A percentile compares a stretch with the other conserved stretches of the same genome.
phyloP scores from a whole-genome alignment of 2,888 invertebrate species.

The Scaptomyza polygonia region DNA sequence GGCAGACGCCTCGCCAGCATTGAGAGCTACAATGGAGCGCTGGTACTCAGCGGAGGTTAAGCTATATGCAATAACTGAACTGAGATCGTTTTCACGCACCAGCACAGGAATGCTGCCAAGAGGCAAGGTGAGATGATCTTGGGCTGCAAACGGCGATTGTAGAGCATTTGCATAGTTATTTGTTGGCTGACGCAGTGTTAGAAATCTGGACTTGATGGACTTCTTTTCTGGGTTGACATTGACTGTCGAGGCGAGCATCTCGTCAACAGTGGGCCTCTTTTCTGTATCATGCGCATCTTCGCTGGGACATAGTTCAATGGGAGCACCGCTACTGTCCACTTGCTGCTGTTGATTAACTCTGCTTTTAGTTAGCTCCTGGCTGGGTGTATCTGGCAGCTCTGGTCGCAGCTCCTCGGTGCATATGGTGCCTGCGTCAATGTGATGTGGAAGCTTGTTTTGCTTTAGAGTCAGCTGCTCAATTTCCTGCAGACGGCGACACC shows the following conservation, averaged over 20 bases:
- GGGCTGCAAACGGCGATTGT: conserved; percentile 87
- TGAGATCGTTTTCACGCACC: conserved; percentile 92
- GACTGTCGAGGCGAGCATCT: conserved; percentile 57
- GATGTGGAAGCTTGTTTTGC: conserved; percentile 67
- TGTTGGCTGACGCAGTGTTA: conserved; percentile 88
- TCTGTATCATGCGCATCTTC: conserved; percentile 54
- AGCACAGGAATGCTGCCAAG: conserved; percentile 88
- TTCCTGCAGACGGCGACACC: conserved; percentile 87
- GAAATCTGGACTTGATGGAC: conserved; percentile 87
- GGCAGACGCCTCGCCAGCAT: conserved; percentile 23
- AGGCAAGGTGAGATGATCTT: conserved; percentile 90
- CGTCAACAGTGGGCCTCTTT: conserved; percentile 64
- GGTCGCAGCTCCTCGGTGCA: conserved; percentile 85
- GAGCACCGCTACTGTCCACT: conserved; percentile 11
- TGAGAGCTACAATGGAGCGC: conserved; percentile 85
- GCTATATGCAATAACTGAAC: conserved; percentile 93
- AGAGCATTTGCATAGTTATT: conserved; percentile 84
- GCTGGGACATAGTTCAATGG: conserved; percentile 32
- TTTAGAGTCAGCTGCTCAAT: conserved; percentile 80
- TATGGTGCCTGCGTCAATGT: conserved; percentile 81
- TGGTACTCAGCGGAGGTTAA: conserved; percentile 90
- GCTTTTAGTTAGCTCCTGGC: conserved; percentile 43
- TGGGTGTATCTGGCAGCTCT: conserved; percentile 83
- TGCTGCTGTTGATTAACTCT: conserved; percentile 23
- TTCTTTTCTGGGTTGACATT: conserved; percentile 85